Evolutionary conservation across 2,113 vertebrate genomes (phyloP), one percentile per base, ranked within the genome.

Genomic region (Vanacampus margaritifer): DNA sequence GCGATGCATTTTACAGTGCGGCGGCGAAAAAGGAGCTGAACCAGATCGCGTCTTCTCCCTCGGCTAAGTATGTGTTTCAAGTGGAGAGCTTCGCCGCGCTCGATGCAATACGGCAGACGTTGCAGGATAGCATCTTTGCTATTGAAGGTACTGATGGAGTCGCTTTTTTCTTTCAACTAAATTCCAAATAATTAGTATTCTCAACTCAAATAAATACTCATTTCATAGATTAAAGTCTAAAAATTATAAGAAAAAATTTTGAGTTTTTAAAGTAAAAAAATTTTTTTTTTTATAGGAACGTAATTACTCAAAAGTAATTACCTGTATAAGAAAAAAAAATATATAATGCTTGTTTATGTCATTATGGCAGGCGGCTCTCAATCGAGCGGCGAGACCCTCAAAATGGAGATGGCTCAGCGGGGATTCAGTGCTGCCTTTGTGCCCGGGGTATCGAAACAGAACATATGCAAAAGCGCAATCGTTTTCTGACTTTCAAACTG

Each of bases 71-170:
- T 0, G 76, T 94, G 58, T 94, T 95, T 71, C 71, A 0, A 43
- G 93, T 94, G 39, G 13, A 74, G 4, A 88, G 74, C 77, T 95
- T 94, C 11, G 13, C 69, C 0, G 92, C 93, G 1, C 89, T 95
- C 26, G 79, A 85, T 0, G 66, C 51, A 76, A 94, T 95, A 81
- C 90, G 76, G 45, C 19, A 85, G 0, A 90, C 77, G 58, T 85
- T 95, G 43, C 84, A 93, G 80, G 88, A 91, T 2, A 93, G 91
- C 72, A 94, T 95, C 72, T 95, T 94, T 13, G 84, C 93, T 6
- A 94, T 95, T 4, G 94, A 95, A 85, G 94, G 94, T 94, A 85
- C 9, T 6, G 5, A 35, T 53, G 23, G 9, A 28, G 28, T 32
- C 2, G 28, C 4, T 32, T 32, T 32, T 32, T n/a, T n/a, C n/a